Percentiles rank a stretch among this genome's conserved stretches.
phyloP scores from a whole-genome alignment of 2,888 invertebrate genomes.

The Branchellion lobata region DNA sequence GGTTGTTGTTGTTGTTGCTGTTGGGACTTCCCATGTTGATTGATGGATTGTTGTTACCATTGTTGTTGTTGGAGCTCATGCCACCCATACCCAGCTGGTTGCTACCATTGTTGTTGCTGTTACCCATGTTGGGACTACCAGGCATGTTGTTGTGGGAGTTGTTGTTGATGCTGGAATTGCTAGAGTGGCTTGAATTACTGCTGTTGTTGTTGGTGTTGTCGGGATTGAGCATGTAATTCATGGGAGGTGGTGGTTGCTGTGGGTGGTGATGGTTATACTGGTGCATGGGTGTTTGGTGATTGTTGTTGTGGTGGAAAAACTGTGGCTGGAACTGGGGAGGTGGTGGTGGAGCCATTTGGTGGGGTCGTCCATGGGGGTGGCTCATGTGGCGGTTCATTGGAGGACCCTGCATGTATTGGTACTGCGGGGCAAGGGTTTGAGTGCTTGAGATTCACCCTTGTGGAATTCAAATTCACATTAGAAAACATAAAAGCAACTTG shows the following conservation, averaged over 20 bases:
- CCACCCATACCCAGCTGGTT: neutral
- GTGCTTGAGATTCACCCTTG: slow-evolving; percentile 28
- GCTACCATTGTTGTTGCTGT: neutral
- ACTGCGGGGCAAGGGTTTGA: neutral
- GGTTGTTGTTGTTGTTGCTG: slow-evolving; percentile 13
- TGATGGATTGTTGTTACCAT: slow-evolving; percentile 1
- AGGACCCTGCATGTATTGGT: slow-evolving; percentile 10
- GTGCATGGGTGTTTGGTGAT: slow-evolving; percentile 13
- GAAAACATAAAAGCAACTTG: too few species aligned
- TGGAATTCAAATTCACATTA: too few species aligned
- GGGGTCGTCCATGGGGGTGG: neutral
- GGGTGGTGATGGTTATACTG: slow-evolving; percentile 5
- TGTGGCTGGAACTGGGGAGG: slow-evolving; percentile 34
- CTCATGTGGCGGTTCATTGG: slow-evolving; percentile 23
- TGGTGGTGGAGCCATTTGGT: slow-evolving; percentile 23
- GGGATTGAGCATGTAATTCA: neutral
- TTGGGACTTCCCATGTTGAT: neutral
- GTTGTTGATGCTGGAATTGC: slow-evolving; percentile 5
- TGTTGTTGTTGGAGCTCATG: neutral
- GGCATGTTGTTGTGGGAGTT: slow-evolving; percentile 1
- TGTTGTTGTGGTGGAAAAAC: slow-evolving; percentile 28
- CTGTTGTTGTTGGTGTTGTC: neutral
- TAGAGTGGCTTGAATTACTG: neutral
- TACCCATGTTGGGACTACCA: neutral
- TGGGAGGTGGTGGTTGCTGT: slow-evolving; percentile 16